Evolutionary conservation across 2,888 invertebrate genomes (phyloP), one percentile per base, ranked within the genome.

Genomic region (Lydus trimaculatus): DNA sequence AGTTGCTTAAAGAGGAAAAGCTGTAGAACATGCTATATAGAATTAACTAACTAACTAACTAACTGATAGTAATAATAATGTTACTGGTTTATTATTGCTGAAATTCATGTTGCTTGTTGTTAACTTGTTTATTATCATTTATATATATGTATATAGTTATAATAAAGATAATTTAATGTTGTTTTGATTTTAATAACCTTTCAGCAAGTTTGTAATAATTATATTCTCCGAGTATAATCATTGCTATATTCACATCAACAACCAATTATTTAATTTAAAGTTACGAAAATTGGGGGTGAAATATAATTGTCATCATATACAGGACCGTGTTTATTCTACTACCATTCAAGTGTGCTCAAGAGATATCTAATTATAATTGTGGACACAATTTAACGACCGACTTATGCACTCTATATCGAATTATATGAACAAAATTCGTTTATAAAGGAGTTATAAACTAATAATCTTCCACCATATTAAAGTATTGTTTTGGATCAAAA

Each of bases 221-320:
- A 64, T 66, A 63, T 52, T 64, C 64, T 48, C 17, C 9, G 58
- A 61, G 63, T 61, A 66, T 17, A n/a, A 64, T 66, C 63, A 65
- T 63, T 65, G 69, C 65, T 65, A 66, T 63, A 69, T 65, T 69
- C 61, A 60, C 66, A 66, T 56, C 69, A 60, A 25, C 9, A 66
- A 66, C 69, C 66, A 64, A 69, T 69, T 69, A 66, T 66, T 66
- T 66, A 66, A 69, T 69, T 69, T 66, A 60, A 64, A 63, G 63
- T 69, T 65, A 60, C 9, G 48, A 48, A 48, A 59, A 65, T n/a
- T n/a, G 68, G 61, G 65, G 64, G 25, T 65, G 43, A 65, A n/a
- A n/a, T 39, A 63, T 63, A 65, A 69, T 69, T 65, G 65, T 63
- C 31, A 56, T 60, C 17, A 43, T 17, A 7, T 20, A 20, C 20